Percentiles rank a stretch among this genome's conserved stretches.
phyloP scores from a whole-genome alignment of 2,797 vertebrate species.

The Kryptolebias ocellatus region DNA sequence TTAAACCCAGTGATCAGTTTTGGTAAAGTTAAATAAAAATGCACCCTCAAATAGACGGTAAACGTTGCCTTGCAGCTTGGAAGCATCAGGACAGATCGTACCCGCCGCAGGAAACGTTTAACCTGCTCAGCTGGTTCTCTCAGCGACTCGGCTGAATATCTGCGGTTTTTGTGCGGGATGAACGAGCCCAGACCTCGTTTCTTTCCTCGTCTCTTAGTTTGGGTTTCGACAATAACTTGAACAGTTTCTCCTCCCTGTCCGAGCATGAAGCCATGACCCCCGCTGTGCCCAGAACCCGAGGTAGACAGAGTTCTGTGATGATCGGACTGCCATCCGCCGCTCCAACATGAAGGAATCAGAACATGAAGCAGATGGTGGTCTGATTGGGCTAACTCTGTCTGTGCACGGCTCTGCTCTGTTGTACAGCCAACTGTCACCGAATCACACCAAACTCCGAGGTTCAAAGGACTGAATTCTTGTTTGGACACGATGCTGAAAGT shows the following conservation, averaged over 20 bases:
- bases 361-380: constrained; percentile 3
- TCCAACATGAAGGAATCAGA: not conserved
- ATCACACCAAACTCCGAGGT: constrained; percentile 21
- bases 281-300: constrained; percentile 27
- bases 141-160: constrained; percentile 31
- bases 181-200: constrained; percentile 31
- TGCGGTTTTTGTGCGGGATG: constrained; percentile 31
- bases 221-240: constrained; percentile 22
- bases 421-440: constrained; percentile 27
- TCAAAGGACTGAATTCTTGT: constrained; percentile 25
- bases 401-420: constrained; percentile 24
- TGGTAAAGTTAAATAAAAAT: constrained; percentile 4
- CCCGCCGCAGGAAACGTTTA: constrained; percentile 17
- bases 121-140: not conserved
- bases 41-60: constrained; percentile 6
- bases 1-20: constrained; percentile 17
- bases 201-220: constrained; percentile 20
- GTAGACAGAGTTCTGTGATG: constrained; percentile 12
- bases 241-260: constrained; percentile 33
- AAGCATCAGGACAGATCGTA: constrained; percentile 11
- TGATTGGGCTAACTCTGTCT: constrained; percentile 21
- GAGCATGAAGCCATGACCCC: constrained; percentile 64
- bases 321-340: not conserved
- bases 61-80: constrained; percentile 22
- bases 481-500: constrained; percentile 5